These are phyloP conservation scores for Psittacus erithacus DNA, from an alignment of 2,113 vertebrate species.

Conservation along the genomic window DNA sequence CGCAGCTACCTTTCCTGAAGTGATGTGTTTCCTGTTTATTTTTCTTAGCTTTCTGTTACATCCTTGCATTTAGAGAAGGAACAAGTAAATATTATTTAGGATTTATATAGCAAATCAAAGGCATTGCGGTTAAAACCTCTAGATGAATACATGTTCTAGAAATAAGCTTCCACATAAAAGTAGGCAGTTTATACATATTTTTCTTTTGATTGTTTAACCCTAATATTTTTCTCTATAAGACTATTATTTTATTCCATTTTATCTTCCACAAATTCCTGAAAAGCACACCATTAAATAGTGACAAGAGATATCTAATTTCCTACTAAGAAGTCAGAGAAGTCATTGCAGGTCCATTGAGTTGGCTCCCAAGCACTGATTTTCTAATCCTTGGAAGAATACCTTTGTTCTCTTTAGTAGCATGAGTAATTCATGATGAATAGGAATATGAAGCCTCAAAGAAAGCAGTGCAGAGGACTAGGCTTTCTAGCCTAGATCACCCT, in stretches of 20 bases:
- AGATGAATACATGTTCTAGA: background rate
- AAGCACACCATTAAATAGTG: background rate
- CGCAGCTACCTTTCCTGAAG: background rate
- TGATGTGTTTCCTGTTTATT: background rate
- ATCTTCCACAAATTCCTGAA: background rate
- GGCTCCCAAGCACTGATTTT: constrained; percentile 3
- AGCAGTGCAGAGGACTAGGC: background rate
- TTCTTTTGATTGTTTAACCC: background rate
- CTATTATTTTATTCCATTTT: constrained; percentile 13
- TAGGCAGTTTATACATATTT: background rate
- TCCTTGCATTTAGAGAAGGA: background rate
- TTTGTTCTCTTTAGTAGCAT: background rate
- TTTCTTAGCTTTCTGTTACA: background rate
- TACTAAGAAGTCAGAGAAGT: background rate
- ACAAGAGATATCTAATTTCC: background rate
- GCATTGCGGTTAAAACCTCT: background rate
- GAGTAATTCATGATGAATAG: constrained; percentile 26
- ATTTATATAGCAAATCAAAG: background rate
- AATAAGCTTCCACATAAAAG: background rate
- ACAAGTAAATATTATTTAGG: background rate
- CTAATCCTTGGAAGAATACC: background rate
- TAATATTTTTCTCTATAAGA: background rate
- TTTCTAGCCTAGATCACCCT: background rate
- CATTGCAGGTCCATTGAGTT: background rate
- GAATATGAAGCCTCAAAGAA: background rate